Base-by-base conservation (phyloP, 2,888 invertebrate genomes). In the Hololepta plana region DNA sequence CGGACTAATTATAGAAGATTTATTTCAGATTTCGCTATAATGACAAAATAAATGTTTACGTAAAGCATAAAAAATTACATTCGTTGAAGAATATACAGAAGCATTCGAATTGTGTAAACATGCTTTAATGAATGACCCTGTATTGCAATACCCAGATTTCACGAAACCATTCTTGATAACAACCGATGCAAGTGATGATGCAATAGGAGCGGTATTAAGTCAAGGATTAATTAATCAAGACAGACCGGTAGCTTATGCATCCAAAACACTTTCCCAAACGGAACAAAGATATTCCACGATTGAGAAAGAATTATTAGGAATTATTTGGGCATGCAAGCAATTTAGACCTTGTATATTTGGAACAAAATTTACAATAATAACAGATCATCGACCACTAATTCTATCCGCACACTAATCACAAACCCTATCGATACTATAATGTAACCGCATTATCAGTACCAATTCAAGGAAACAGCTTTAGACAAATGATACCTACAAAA, bases 1-100 rank as follows among this genome's bases (percentile, higher is more conserved):
- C 12, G 51, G 50, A 6, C 21, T 53, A 15, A 19, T 40, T n/a
- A n/a, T 41, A 14, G 32, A 4, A 23, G 12, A 10, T 30, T 27
- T 20, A 27, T 30, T n/a, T 20, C 27, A 12, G 24, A 30, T 7
- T 30, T 22, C 20, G 30, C 27, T 2, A 16, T 26, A 26, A 12
- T 29, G 4, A 27, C 29, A 3, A 29, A 29, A 27, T 20, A 20
- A 19, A 14, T 28, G 27, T 11, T n/a, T 28, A 12, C 19, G 24
- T 6, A 27, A 30, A 12, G 23, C n/a, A 7, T 10, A 7, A n/a
- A 21, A 21, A 15, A 21, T 27, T n/a, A 12, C 5, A n/a, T 15
- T 14, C n/a, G 9, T n/a, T 8, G 9, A 17, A 20, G 11, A 19
- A 7, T 25, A 14, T 20, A 20, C 15, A 2, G 7, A 17, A 15